Percentiles rank a stretch among this genome's conserved stretches.
Conservation (phyloP, 1,140 invertebrate genomes). For the Papilio xuthus region DNA sequence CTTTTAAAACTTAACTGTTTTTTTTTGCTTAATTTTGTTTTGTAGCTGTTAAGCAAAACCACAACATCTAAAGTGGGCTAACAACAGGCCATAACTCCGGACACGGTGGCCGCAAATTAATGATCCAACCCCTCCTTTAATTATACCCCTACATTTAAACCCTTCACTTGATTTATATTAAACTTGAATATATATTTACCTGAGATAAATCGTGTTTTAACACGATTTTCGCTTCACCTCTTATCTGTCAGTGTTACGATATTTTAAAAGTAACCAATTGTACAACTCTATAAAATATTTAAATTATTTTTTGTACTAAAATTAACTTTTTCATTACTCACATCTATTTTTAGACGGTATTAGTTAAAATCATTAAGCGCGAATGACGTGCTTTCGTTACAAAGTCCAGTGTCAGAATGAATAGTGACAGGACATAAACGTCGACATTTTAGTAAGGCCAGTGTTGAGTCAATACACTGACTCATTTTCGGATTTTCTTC, state of each 20-base stretch:
- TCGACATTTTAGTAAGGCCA: too few species aligned
- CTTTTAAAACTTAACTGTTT: too few species aligned
- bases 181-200: conserved; percentile 18
- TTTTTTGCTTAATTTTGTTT: neutral
- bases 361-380: too few species aligned
- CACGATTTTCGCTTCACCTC: neutral
- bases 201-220: neutral
- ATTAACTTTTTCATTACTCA: too few species aligned
- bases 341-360: too few species aligned
- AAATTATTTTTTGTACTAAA: too few species aligned
- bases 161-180: conserved; percentile 15
- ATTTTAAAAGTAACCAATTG: neutral
- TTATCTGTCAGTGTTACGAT: neutral
- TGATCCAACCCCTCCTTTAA: conserved; percentile 18
- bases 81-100: neutral
- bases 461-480: too few species aligned
- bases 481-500: too few species aligned
- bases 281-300: neutral
- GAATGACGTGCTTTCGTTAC: too few species aligned
- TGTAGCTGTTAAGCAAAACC: neutral
- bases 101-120: conserved; percentile 17
- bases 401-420: too few species aligned
- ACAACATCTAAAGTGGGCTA: neutral
- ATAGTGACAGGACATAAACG: too few species aligned
- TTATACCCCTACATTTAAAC: conserved; percentile 5